phyloP scores from a whole-genome alignment of 2,113 vertebrate species.

The Nesogale talazaci region DNA sequence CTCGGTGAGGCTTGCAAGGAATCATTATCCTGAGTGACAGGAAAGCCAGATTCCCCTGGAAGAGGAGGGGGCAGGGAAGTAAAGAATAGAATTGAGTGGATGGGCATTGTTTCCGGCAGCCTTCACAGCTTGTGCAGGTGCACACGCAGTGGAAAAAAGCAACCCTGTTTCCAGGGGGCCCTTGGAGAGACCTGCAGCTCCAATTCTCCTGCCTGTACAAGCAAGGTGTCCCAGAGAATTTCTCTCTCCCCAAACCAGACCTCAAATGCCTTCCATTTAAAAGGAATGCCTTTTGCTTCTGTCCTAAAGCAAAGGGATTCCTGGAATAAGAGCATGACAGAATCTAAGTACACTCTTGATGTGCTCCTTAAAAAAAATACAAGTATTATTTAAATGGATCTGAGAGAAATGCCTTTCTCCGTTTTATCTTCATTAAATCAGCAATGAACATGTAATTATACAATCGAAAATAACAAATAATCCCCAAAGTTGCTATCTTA shows the following conservation, averaged over 20 bases:
- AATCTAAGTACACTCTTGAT: conserved; percentile 49
- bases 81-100: conserved; percentile 78
- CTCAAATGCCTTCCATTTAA: conserved; percentile 62
- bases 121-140: conserved; percentile 65
- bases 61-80: conserved; percentile 65
- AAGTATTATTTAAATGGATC: background rate
- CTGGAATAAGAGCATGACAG: conserved; percentile 5
- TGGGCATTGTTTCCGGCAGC: conserved; percentile 77
- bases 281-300: conserved; percentile 44
- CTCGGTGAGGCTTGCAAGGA: conserved; percentile 77
- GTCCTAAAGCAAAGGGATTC: background rate
- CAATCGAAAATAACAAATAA: conserved; percentile 41
- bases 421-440: conserved; percentile 34
- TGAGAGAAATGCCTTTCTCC: background rate
- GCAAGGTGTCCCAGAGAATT: conserved; percentile 46
- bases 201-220: conserved; percentile 58
- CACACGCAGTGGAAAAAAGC: conserved; percentile 77
- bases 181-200: conserved; percentile 65
- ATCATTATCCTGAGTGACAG: conserved; percentile 86
- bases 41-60: conserved; percentile 82
- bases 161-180: conserved; percentile 72
- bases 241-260: background rate
- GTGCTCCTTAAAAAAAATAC: conserved; percentile 46
- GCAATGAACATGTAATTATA: conserved; percentile 47
- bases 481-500: background rate